These are phyloP conservation scores for Ochropleura plecta DNA, from an alignment of 2,888 invertebrate genomes.

Conservation along the genomic window DNA sequence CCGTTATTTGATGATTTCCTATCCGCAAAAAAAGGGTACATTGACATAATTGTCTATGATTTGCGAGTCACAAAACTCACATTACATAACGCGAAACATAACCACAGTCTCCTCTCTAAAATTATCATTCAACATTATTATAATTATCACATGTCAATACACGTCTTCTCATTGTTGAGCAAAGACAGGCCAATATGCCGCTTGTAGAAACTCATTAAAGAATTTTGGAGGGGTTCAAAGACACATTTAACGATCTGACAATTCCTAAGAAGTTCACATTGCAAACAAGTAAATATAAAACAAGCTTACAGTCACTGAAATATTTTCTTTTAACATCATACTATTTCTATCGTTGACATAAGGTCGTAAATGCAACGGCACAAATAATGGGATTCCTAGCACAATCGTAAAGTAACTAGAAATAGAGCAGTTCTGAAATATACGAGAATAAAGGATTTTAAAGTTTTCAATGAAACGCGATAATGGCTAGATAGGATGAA, in stretches of 20 bases:
- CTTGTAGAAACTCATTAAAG: conserved; percentile 30
- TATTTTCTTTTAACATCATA: conserved; percentile 69
- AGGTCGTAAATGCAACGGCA: conserved; percentile 68
- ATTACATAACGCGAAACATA: conserved; percentile 2
- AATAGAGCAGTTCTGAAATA: conserved; percentile 50
- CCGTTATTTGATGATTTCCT: too few species aligned
- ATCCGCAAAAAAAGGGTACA: too few species aligned
- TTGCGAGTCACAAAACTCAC: neutral
- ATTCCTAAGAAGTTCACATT: conserved; percentile 72
- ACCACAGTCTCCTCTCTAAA: neutral
- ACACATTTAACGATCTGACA: conserved; percentile 72
- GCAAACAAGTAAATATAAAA: conserved; percentile 75
- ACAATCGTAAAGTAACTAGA: conserved; percentile 57
- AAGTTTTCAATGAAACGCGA: conserved; percentile 52
- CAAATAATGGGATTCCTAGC: conserved; percentile 62
- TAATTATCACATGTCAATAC: conserved; percentile 11
- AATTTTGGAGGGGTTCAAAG: conserved; percentile 60
- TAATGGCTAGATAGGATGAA: conserved; percentile 36
- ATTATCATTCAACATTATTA: conserved; percentile 11
- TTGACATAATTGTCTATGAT: neutral
- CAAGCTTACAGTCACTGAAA: conserved; percentile 58
- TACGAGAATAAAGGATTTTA: conserved; percentile 45
- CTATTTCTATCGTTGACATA: conserved; percentile 69
- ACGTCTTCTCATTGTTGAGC: conserved; percentile 21
- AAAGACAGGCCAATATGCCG: conserved; percentile 25